Evolutionary conservation across 2,888 invertebrate species (phyloP).

Genomic region (Himalopsyche kuldschensis): DNA sequence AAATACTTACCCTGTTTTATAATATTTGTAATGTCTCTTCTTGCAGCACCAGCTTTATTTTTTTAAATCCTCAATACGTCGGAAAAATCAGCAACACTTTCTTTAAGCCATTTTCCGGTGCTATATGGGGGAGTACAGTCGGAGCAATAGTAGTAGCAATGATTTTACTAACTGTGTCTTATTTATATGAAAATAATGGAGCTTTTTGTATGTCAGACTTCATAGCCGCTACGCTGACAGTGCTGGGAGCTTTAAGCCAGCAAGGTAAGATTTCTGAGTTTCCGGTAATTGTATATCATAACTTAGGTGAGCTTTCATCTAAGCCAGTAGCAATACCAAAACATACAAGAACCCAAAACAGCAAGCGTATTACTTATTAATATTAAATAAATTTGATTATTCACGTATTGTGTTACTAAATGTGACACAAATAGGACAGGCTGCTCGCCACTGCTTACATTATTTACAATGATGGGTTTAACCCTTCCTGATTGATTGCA

Average conservation of each 20-base stretch:
- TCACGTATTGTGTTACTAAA: no score
- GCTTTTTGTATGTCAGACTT: not conserved
- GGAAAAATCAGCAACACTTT: not conserved
- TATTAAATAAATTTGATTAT: no score
- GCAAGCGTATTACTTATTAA: no score
- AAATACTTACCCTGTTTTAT: not conserved
- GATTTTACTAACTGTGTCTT: not conserved
- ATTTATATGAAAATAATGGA: not conserved
- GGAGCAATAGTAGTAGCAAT: not conserved
- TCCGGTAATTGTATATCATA: no score
- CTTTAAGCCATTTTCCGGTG: not conserved
- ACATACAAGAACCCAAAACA: no score
- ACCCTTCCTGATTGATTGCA: no score
- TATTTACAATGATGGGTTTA: no score
- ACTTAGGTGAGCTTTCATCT: no score
- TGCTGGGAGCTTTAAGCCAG: not conserved
- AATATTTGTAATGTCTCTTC: not conserved
- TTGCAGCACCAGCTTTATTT: slow-evolving; percentile 6
- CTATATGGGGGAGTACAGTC: not conserved
- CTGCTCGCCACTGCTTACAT: no score
- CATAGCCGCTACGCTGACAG: not conserved
- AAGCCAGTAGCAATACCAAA: no score
- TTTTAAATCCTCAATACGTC: not conserved
- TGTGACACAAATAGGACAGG: no score
- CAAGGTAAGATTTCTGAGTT: not conserved